These are phyloP conservation scores for Actinostola sp. DNA, from an alignment of 92 coral and sea anemone species.

Conservation along the genomic window DNA sequence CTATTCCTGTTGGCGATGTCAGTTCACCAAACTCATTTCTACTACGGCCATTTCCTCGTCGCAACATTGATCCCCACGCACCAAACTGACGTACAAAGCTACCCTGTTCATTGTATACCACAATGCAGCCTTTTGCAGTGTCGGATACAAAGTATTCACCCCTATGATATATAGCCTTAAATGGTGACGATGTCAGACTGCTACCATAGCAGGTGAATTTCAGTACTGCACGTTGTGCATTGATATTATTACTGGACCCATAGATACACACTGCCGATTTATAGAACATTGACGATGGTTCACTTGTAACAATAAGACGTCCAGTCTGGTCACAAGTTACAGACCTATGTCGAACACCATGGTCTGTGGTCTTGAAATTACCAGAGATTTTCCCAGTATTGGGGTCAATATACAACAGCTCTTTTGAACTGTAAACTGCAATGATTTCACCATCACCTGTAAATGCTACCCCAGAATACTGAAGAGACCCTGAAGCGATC, in stretches of 20 bases:
- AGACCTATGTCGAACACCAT: slow-evolving; percentile 44
- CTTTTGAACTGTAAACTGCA: slow-evolving; percentile 40
- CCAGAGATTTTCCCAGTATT: slow-evolving; percentile 43
- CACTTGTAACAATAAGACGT: slow-evolving; percentile 41
- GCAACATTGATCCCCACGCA: slow-evolving; percentile 41
- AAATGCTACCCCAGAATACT: slow-evolving; percentile 47
- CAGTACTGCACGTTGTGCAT: slow-evolving; percentile 32
- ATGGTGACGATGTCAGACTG: slow-evolving; percentile 48
- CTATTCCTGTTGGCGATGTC: slow-evolving; percentile 51
- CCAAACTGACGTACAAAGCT: slow-evolving; percentile 54
- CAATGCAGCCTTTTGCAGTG: slow-evolving; percentile 46
- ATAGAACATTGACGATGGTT: slow-evolving; percentile 48
- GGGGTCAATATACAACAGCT: slow-evolving; percentile 35
- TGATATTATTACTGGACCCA: slow-evolving; percentile 20
- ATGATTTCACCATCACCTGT: slow-evolving; percentile 41
- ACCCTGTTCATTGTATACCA: slow-evolving; percentile 51
- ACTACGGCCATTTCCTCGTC: slow-evolving; percentile 40
- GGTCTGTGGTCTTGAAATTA: slow-evolving; percentile 39
- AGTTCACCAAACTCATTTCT: slow-evolving; percentile 46
- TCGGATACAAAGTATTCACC: slow-evolving; percentile 58
- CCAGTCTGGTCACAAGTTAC: slow-evolving; percentile 46
- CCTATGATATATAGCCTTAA: slow-evolving; percentile 42
- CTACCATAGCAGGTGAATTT: slow-evolving; percentile 50
- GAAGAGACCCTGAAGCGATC: slow-evolving; percentile 37
- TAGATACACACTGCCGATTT: slow-evolving; percentile 45